Evolutionary conservation across 2,797 vertebrate genomes (phyloP).

Genomic region (Ciconia nigra): DNA sequence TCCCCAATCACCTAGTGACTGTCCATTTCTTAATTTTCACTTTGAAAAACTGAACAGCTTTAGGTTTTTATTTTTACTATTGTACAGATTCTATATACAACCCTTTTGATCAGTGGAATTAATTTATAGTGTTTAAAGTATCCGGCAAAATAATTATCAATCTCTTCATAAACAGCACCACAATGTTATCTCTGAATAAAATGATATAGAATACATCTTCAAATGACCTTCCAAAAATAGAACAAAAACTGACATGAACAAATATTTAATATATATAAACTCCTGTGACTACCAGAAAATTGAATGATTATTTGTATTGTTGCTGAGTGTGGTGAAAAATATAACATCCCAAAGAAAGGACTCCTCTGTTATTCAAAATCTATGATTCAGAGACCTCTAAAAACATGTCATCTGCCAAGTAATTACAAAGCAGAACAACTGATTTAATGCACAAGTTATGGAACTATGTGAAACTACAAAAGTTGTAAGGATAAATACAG

Average conservation of each 20-base stretch:
- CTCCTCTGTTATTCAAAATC: background rate
- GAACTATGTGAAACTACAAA: background rate
- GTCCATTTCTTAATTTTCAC: background rate
- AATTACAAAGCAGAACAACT: background rate
- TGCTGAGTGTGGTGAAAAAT: background rate
- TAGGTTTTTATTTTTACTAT: background rate
- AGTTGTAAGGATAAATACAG: background rate
- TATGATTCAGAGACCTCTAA: background rate
- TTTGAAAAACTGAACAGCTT: background rate
- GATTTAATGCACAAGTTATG: background rate
- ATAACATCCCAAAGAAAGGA: background rate
- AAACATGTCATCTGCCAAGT: background rate
- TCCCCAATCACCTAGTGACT: background rate
- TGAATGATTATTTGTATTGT: background rate
- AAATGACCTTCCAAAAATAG: fast-evolving
- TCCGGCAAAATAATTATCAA: background rate
- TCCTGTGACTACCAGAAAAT: background rate
- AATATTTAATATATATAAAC: background rate
- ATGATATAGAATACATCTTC: background rate
- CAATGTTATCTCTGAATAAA: background rate
- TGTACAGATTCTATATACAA: background rate
- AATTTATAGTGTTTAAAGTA: background rate
- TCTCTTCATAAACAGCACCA: background rate
- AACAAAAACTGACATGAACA: background rate
- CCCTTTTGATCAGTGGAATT: background rate